Evolutionary conservation across 2,888 invertebrate genomes (phyloP), one percentile per base, ranked within the genome.

Genomic region (Orchestes rusci): DNA sequence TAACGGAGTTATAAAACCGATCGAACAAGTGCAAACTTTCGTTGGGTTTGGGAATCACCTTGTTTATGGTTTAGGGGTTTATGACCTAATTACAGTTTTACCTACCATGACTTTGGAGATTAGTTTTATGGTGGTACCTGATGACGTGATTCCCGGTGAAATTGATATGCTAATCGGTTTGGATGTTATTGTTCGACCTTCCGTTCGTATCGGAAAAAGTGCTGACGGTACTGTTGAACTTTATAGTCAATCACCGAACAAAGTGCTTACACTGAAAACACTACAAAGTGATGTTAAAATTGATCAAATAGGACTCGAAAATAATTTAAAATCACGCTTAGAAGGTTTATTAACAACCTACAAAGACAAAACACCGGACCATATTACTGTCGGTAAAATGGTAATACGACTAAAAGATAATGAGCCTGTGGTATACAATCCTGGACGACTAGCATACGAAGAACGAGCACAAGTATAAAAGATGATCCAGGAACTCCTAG

Each of bases 31-130:
- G 20, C 23, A 33, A 19, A 31, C 48, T 13, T 50, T 52, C 28
- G 28, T 23, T 17, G 51, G 51, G 10, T 23, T 53, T 20, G 50
- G 52, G 33, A 31, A 7, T 16, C 39, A 48, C 16, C 30, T 40
- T 40, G 43, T 53, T 43, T 39, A 41, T 37, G 29, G 40, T 30
- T 31, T 52, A 23, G 48, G 52, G 27, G 18, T 16, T 20, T 53
- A 50, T 30, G 36, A 45, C 16, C 17, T 53, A n/a, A 36, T 52
- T 10, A 15, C 38, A 12, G 39, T 44, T 19, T 47, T 53, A 37
- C 44, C 49, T 2, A 19, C 27, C 19, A 8, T 50, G n/a, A 48
- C 48, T 4, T 34, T 53, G 15, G 47, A 49, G 40, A 45, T 53
- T 16, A 18, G 15, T 18, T 52, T 53, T 33, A 7, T 23, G 31